These are phyloP conservation scores for Nematostella vectensis DNA, from an alignment of 92 coral and sea anemone genomes.

Conservation along the genomic window DNA sequence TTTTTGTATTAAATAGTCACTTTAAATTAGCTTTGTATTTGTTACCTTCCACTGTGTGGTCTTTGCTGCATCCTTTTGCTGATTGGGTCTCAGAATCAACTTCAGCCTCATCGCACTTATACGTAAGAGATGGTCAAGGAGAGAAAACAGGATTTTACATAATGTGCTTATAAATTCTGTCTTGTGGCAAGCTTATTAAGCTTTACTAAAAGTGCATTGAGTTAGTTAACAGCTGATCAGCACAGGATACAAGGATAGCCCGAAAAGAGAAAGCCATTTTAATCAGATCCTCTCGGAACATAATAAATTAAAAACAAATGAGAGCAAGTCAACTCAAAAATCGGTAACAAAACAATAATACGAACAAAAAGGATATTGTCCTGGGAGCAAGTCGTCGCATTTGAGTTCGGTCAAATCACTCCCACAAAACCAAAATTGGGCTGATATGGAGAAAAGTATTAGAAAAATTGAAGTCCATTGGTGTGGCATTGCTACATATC, in stretches of 20 bases:
- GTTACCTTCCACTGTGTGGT: constrained; percentile 61
- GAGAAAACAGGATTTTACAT: too few relatives aligned
- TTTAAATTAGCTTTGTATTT: too few relatives aligned
- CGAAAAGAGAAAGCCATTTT: too few relatives aligned
- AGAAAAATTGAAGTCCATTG: background rate
- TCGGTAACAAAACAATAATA: too few relatives aligned
- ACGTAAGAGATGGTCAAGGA: constrained; percentile 32
- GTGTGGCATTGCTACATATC: background rate
- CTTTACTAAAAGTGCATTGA: background rate
- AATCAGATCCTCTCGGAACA: too few relatives aligned
- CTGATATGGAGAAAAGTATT: background rate
- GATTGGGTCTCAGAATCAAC: constrained; percentile 80
- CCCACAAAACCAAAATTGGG: constrained; percentile 1
- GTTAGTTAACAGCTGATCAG: background rate
- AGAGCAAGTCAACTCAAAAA: too few relatives aligned
- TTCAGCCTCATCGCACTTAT: constrained; percentile 55
- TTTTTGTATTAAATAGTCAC: too few relatives aligned
- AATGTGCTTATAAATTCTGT: too few relatives aligned
- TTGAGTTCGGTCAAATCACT: constrained; percentile 3
- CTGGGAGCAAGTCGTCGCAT: constrained; percentile 58
- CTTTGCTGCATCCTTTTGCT: constrained; percentile 66
- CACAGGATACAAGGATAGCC: too few relatives aligned
- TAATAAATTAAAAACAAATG: too few relatives aligned
- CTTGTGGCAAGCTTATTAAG: too few relatives aligned
- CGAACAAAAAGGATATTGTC: constrained; percentile 76